Evolutionary conservation across 2,888 invertebrate genomes (phyloP), one percentile per base, ranked within the genome.

Genomic region (Biston betularia): DNA sequence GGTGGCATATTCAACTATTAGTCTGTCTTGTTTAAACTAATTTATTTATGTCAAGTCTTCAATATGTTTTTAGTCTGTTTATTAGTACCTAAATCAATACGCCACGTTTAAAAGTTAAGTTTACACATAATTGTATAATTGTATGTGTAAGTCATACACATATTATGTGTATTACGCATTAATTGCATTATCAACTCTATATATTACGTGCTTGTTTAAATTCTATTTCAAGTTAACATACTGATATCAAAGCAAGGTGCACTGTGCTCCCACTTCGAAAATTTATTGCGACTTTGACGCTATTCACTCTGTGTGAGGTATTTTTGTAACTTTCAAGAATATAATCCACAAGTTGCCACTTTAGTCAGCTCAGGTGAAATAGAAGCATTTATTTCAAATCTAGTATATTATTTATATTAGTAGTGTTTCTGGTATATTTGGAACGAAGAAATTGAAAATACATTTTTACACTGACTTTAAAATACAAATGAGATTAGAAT

Each of bases 211-310:
- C 14, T 6, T 1, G 14, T 45, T 14, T 14, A 45, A 14, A 14
- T 11, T 12, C 5, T 24, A 9, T 10, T 7, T n/a, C 14, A 10
- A 49, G 14, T 44, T 53, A 33, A 0, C n/a, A 2, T 62, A 54
- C 61, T 62, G 54, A 24, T 24, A 38, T 9, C 9, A 14, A 42
- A 15, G 14, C 15, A 24, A 24, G 24, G 34, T 57, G 3, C 42
- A 64, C 58, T 58, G 64, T 34, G 54, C 33, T 33, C 10, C 38
- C 6, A 49, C 79, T 82, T 80, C 74, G 76, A 73, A 81, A 88
- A 90, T 89, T 88, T 89, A 88, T 88, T 76, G 84, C 77, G 76
- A 82, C 77, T 83, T 85, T 87, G 89, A 89, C 84, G 82, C 77
- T 76, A 74, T 79, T 75, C 76, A 79, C 81, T 83, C 64, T 42